Percentiles rank a stretch among this genome's conserved stretches.
phyloP scores from a whole-genome alignment of 2,797 vertebrate species.

The Ciconia nigra region DNA sequence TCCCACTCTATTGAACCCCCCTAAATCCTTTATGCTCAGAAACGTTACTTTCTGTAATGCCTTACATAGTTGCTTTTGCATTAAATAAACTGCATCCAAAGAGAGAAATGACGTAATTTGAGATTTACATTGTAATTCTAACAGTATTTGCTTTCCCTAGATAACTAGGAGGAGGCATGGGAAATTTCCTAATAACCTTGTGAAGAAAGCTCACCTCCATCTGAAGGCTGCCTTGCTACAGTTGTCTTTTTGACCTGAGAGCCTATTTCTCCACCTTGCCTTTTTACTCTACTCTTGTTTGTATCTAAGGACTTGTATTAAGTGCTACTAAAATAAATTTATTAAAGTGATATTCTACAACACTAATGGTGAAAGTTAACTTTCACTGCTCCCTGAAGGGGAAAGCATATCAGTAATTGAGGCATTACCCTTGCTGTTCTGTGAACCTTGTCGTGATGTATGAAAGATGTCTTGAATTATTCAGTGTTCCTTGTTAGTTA shows the following conservation, averaged over 20 bases:
- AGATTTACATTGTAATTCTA: neutral
- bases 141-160: neutral
- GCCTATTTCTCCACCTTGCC: neutral
- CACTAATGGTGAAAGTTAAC: constrained; percentile 26
- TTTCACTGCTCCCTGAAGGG: constrained; percentile 34
- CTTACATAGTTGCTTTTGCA: neutral
- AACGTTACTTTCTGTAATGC: neutral
- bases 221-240: neutral
- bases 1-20: neutral
- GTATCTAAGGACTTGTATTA: neutral
- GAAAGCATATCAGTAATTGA: constrained; percentile 11
- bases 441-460: neutral
- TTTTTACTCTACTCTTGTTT: neutral
- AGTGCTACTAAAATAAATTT: constrained; percentile 16
- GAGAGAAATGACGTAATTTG: neutral
- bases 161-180: neutral
- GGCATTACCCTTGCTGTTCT: neutral
- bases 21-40: neutral
- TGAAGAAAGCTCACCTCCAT: neutral
- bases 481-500: constrained; percentile 27
- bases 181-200: neutral
- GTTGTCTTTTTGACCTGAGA: neutral
- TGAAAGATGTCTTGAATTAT: constrained; percentile 55
- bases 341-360: neutral
- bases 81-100: neutral